Base-by-base conservation (phyloP, 2,888 invertebrate species). In the Polietes domitor region DNA sequence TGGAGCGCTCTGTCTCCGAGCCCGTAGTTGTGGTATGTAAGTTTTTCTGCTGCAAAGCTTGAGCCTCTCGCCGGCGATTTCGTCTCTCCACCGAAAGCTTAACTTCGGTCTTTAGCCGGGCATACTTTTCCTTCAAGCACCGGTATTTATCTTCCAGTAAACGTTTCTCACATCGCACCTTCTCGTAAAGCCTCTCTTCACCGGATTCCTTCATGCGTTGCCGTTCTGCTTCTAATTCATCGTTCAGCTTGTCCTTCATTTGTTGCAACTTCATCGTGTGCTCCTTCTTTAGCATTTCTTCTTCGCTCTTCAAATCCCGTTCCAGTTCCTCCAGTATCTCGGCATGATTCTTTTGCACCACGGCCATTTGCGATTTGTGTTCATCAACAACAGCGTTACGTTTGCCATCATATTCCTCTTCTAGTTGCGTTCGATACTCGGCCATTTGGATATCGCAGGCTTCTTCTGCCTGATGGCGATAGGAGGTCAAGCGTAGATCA, bases 61-160 rank as follows among this genome's bases (percentile, higher is more conserved):
- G 92, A 89, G 94, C 94, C 87, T 95, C 94, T 0, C 94, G 93
- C 1, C 95, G 93, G 58, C 94, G 94, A 89, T 95, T 96, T 12
- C 96, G 94, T 32, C 95, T 94, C 88, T 97, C 97, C 77, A 96
- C 94, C 0, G 96, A 95, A 28, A 95, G 92, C 91, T 96, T 95
- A 10, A 97, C 96, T 86, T 97, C 96, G 24, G 95, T 96, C 90
- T 97, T 97, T 77, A 97, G 92, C 15, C 96, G 93, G 24, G 95
- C 94, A 88, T 97, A 97, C 91, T 97, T 97, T 89, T 96, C 96
- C 91, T 97, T 97, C 72, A 97, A 93, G 77, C 95, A 95, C 68
- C 94, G 93, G 90, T 97, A 97, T 90, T 97, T 97, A 87, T 96
- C 96, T 86, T 95, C 95, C 1, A 96, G 89, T 58, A 95, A 89